phyloP scores from a whole-genome alignment of 2,888 invertebrate genomes.

The Cyclophora albipunctata region DNA sequence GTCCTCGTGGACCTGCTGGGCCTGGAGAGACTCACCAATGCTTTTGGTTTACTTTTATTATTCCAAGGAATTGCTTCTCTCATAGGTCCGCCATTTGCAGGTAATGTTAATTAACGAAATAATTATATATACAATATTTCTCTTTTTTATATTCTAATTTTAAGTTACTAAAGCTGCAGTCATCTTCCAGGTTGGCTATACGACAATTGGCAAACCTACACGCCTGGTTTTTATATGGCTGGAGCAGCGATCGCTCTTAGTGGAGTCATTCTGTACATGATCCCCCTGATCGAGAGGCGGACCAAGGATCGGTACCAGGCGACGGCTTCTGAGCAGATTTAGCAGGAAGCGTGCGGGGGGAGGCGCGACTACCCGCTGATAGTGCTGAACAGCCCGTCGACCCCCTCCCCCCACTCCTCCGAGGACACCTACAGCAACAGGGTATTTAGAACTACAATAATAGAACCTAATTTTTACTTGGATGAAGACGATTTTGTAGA shows the following conservation, averaged over 20 bases:
- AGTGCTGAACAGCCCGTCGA: constrained; percentile 64
- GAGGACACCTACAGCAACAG: constrained; percentile 60
- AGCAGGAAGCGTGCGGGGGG: constrained; percentile 45
- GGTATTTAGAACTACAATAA: constrained; percentile 62
- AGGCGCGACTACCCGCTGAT: constrained; percentile 41
- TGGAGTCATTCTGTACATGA: constrained; percentile 90
- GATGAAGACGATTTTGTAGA: constrained; percentile 48
- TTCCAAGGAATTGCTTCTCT: constrained; percentile 96
- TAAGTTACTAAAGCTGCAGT: neutral
- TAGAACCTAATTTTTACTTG: constrained; percentile 46
- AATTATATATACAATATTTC: neutral
- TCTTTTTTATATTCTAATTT: neutral
- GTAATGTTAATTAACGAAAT: constrained; percentile 62
- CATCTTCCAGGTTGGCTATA: constrained; percentile 84
- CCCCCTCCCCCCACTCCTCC: constrained; percentile 48
- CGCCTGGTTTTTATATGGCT: constrained; percentile 91
- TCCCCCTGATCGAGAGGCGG: constrained; percentile 81
- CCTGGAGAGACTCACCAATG: constrained; percentile 94
- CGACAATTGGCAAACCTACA: constrained; percentile 85
- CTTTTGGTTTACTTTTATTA: constrained; percentile 92
- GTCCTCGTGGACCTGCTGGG: constrained; percentile 95
- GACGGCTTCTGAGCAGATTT: constrained; percentile 54
- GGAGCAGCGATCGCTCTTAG: constrained; percentile 90
- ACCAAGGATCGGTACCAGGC: constrained; percentile 38
- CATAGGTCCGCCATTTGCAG: constrained; percentile 94